Base-by-base conservation (phyloP, 2,888 invertebrate genomes). In the Anagyrus pseudococci region DNA sequence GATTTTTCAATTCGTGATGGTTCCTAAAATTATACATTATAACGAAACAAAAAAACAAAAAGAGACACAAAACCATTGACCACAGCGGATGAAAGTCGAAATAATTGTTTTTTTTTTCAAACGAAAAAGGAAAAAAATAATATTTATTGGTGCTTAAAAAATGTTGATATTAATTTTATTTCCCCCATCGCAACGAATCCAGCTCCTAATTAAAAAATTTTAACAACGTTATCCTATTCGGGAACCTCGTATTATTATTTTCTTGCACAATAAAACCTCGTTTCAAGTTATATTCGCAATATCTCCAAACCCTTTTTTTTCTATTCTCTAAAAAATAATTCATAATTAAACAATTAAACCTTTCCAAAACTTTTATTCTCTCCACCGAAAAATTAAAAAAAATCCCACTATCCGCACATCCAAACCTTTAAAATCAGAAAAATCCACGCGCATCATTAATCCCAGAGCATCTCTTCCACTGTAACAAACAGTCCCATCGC, bases 71-170 rank as follows among this genome's bases (percentile, higher is more conserved):
- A n/a, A n/a, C n/a, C n/a, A 47, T 26, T 37, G 20, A 52, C 50
- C 46, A n/a, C 4, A 49, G 33, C 49, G 47, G 20, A 58, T 58
- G 41, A 55, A 65, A 58, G 50, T 55, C 58, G 54, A 62, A 58
- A 47, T 58, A 58, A 58, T 64, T 61, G 61, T 62, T 65, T 65
- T 48, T 47, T 50, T 50, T 37, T 25, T 50, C 19, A 41, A 20
- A 64, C 60, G 3, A 25, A 57, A 53, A 61, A 49, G 50, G 46
- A 26, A 37, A 20, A 62, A 62, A 62, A 62, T 62, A 62, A 62
- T 62, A 66, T 62, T 66, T 66, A 66, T 66, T 66, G 62, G 62
- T 62, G 58, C 58, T 66, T 66, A 62, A 62, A 41, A n/a, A n/a
- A n/a, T 43, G 40, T 17, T 54, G 17, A 10, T n/a, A 49, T 22